Percentiles rank a stretch among this genome's conserved stretches.
Evolutionary conservation across 2,113 vertebrate genomes (phyloP).

Genomic region (Paedocypris sp.): DNA sequence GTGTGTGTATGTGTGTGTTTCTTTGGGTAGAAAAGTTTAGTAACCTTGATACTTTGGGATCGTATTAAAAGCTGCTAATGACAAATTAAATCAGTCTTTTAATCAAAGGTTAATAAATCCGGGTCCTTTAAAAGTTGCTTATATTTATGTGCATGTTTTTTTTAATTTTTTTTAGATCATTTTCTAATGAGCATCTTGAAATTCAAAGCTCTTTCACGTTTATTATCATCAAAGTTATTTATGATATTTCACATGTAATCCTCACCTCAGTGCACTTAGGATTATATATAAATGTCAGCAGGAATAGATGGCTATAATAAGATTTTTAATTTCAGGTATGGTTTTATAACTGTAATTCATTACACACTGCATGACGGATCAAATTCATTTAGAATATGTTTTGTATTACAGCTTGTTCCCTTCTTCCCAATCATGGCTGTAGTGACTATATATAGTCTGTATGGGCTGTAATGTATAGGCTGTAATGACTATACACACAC

Average conservation of each 20-base stretch:
- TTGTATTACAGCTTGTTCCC: constrained; percentile 5
- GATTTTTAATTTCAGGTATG: constrained; percentile 16
- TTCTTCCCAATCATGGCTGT: too few relatives aligned
- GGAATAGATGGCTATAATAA: constrained; percentile 21
- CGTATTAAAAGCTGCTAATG: too few relatives aligned
- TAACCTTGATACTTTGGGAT: too few relatives aligned
- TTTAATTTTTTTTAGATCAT: too few relatives aligned
- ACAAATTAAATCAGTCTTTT: too few relatives aligned
- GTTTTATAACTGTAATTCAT: constrained; percentile 16
- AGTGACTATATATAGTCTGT: too few relatives aligned
- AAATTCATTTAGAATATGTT: constrained; percentile 10
- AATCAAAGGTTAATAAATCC: too few relatives aligned
- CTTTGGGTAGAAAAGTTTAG: too few relatives aligned
- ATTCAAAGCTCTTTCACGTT: background rate
- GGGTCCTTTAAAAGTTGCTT: background rate
- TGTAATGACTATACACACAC: too few relatives aligned
- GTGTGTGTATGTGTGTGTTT: too few relatives aligned
- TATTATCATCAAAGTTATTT: background rate
- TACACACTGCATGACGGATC: background rate
- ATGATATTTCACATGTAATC: background rate
- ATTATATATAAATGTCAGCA: constrained; percentile 12
- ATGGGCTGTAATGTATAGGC: too few relatives aligned
- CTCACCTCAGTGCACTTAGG: background rate
- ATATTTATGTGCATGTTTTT: constrained; percentile 7
- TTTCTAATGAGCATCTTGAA: background rate